Evolutionary conservation across 2,888 invertebrate species (phyloP).

Genomic region (Blastobasis adustella): DNA sequence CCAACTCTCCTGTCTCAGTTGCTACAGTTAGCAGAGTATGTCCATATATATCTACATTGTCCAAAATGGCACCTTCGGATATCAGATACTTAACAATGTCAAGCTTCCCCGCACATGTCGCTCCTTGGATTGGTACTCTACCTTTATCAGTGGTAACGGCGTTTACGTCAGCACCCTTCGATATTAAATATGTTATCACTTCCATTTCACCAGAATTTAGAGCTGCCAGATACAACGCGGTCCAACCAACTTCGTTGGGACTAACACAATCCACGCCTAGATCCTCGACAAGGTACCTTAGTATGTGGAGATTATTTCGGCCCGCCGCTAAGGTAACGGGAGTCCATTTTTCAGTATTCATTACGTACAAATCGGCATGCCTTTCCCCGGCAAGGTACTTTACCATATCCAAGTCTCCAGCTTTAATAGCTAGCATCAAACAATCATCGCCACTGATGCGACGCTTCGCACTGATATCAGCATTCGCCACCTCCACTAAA

Average conservation of each 20-base stretch:
- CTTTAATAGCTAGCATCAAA: background rate
- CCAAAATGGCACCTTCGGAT: background rate
- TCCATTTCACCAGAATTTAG: background rate
- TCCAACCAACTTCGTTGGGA: background rate
- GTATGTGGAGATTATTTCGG: background rate
- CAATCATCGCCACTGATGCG: background rate
- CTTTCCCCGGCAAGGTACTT: constrained; percentile 1
- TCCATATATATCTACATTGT: constrained; percentile 1
- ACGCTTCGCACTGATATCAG: background rate
- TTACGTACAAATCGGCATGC: background rate
- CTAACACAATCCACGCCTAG: background rate
- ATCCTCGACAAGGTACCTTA: constrained; percentile 4
- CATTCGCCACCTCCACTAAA: background rate
- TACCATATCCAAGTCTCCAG: background rate
- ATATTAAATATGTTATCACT: constrained; percentile 1
- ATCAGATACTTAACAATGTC: constrained; percentile 2
- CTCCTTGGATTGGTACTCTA: background rate
- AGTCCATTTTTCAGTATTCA: background rate
- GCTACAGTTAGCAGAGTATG: background rate
- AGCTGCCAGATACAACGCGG: constrained; percentile 1
- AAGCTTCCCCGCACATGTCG: background rate
- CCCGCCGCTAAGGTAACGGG: constrained; percentile 1
- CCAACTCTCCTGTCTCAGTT: constrained; percentile 1
- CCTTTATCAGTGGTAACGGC: background rate
- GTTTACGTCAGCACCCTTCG: background rate